Percentiles rank a stretch among this genome's conserved stretches.
Evolutionary conservation across 2,113 vertebrate genomes (phyloP).

Genomic region (Setophaga kirtlandii): DNA sequence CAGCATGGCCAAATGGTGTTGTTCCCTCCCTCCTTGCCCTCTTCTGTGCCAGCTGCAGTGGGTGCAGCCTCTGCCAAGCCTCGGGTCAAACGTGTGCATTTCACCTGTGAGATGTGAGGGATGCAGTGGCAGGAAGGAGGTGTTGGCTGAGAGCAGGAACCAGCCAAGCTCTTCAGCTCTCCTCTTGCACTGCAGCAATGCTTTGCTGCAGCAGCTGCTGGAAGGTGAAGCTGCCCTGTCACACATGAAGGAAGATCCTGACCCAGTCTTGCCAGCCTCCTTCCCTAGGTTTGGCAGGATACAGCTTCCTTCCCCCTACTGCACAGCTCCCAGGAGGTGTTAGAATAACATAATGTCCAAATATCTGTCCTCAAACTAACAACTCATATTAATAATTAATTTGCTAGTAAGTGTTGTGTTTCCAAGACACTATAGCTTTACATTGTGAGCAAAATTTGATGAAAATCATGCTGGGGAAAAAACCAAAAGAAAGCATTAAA

Average conservation of each 20-base stretch:
- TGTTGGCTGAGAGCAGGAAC: neutral
- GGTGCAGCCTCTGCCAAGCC: neutral
- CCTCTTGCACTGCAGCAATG: neutral
- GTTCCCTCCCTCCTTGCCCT: neutral
- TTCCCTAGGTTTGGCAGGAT: neutral
- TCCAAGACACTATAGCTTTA: neutral
- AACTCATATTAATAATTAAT: neutral
- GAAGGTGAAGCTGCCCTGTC: neutral
- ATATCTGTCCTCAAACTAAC: neutral
- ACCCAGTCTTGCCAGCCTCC: neutral
- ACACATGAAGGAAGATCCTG: neutral
- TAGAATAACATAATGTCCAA: neutral
- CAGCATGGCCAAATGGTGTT: fast-evolving
- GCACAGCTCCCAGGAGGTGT: neutral
- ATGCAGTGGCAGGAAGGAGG: neutral
- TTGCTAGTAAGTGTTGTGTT: neutral
- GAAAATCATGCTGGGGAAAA: neutral
- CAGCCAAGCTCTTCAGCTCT: neutral
- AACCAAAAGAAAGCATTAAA: neutral
- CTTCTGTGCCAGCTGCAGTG: neutral
- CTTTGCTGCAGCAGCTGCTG: neutral
- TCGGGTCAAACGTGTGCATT: neutral
- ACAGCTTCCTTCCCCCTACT: neutral
- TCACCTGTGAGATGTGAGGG: neutral
- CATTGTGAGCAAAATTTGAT: neutral